These are phyloP conservation scores for Scomber japonicus DNA, from an alignment of 2,113 vertebrate genomes.

Conservation along the genomic window DNA sequence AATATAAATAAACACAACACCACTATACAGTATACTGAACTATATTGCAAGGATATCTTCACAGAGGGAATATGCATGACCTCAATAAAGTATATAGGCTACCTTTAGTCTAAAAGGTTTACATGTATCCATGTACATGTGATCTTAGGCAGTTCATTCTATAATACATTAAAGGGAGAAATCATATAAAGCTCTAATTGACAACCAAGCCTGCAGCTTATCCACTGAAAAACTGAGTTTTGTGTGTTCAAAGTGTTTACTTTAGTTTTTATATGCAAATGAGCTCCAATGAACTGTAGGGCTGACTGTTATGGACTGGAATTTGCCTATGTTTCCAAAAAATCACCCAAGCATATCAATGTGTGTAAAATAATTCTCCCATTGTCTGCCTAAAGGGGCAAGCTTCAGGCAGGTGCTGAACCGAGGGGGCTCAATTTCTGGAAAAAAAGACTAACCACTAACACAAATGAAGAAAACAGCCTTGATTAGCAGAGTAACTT, in stretches of 20 bases:
- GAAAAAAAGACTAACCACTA: not conserved
- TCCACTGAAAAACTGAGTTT: constrained; percentile 10
- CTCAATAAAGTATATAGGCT: constrained; percentile 4
- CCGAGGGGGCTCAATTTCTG: not conserved
- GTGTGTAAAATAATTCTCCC: constrained; percentile 29
- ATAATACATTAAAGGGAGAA: constrained; percentile 18
- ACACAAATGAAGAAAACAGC: constrained; percentile 23
- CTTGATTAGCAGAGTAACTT: not conserved
- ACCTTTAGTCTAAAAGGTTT: not conserved
- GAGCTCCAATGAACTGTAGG: constrained; percentile 31
- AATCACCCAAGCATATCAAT: constrained; percentile 18
- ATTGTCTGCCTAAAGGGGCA: constrained; percentile 30
- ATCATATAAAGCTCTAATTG: not conserved
- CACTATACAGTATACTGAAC: not conserved
- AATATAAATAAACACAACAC: constrained; percentile 13
- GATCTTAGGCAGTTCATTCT: constrained; percentile 21
- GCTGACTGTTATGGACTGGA: constrained; percentile 21
- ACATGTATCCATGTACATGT: not conserved
- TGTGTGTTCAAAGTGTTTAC: constrained; percentile 17
- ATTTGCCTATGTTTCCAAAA: constrained; percentile 29
- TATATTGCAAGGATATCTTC: not conserved
- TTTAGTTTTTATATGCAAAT: constrained; percentile 55
- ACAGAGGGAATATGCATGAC: not conserved
- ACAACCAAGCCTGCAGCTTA: constrained; percentile 18
- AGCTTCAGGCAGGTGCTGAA: constrained; percentile 11